Percentiles rank a stretch among this genome's conserved stretches.
Evolutionary conservation across 2,797 vertebrate species (phyloP).

Genomic region (Parauchenoglanis punctatus): DNA sequence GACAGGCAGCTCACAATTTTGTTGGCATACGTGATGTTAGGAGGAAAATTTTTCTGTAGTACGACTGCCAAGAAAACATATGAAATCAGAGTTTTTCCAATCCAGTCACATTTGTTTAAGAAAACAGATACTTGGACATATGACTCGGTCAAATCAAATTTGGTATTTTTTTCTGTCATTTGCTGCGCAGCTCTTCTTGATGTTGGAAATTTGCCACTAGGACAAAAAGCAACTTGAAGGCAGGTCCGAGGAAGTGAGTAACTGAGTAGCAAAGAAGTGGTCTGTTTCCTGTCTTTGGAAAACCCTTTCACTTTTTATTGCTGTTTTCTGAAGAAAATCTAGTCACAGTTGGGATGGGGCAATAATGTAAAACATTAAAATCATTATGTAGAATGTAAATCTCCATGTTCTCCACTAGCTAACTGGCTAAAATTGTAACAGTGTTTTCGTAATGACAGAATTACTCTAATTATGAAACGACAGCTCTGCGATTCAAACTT

Average conservation of each 20-base stretch:
- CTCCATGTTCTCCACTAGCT: neutral
- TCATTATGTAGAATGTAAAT: neutral
- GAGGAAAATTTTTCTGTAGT: constrained; percentile 10
- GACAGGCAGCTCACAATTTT: constrained; percentile 26
- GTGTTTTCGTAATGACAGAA: neutral
- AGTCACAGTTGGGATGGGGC: neutral
- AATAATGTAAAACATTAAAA: neutral
- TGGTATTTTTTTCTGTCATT: neutral
- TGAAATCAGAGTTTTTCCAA: constrained; percentile 3
- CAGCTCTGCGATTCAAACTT: neutral
- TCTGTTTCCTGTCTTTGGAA: constrained; percentile 10
- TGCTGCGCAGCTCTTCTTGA: neutral
- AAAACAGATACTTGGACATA: constrained; percentile 3
- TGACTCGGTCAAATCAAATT: neutral
- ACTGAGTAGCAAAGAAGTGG: neutral
- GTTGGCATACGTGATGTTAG: constrained; percentile 25
- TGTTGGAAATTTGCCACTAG: constrained; percentile 15
- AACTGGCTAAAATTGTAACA: neutral
- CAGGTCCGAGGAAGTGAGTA: neutral
- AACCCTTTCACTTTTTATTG: neutral
- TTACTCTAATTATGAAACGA: neutral
- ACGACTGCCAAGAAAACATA: constrained; percentile 18
- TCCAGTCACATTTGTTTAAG: constrained; percentile 12
- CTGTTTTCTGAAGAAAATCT: neutral
- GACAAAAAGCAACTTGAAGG: neutral